phyloP scores from a whole-genome alignment of 2,113 vertebrate species.

The Arvicanthis niloticus region DNA sequence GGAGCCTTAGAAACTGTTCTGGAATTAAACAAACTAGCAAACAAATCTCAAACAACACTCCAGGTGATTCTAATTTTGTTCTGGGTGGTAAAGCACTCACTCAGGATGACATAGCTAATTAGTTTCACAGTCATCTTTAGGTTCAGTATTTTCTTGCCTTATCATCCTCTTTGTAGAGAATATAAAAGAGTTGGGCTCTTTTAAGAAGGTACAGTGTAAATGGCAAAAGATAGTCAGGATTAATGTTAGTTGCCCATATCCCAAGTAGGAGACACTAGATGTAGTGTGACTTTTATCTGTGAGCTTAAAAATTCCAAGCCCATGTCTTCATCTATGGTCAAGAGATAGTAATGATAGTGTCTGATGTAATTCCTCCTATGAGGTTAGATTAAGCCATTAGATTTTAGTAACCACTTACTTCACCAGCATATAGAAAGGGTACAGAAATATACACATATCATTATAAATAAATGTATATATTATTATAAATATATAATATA shows the following conservation, averaged over 20 bases:
- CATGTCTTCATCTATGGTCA: background rate
- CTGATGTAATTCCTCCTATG: background rate
- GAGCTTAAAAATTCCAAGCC: background rate
- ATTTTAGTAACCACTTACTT: background rate
- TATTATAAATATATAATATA: too few relatives aligned
- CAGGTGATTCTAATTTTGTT: background rate
- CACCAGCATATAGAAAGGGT: background rate
- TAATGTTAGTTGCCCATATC: background rate
- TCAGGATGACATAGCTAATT: background rate
- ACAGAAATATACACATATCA: background rate
- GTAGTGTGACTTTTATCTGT: background rate
- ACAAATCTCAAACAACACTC: background rate
- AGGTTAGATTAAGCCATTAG: background rate
- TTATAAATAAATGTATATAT: too few relatives aligned
- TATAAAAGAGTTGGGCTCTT: fast-evolving
- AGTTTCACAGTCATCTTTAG: background rate
- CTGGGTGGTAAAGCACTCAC: background rate
- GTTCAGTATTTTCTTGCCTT: background rate
- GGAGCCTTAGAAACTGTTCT: background rate
- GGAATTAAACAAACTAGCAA: slow-evolving; percentile 2
- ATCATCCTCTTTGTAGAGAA: background rate
- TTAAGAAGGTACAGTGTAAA: background rate
- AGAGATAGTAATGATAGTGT: background rate
- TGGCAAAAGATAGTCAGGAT: background rate
- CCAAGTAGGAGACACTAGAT: background rate